Evolutionary conservation across 37 sponge, comb jelly and placozoan genomes (phyloP), one percentile per base, ranked within the genome.

Genomic region (Halisarca cf. caerulea): DNA sequence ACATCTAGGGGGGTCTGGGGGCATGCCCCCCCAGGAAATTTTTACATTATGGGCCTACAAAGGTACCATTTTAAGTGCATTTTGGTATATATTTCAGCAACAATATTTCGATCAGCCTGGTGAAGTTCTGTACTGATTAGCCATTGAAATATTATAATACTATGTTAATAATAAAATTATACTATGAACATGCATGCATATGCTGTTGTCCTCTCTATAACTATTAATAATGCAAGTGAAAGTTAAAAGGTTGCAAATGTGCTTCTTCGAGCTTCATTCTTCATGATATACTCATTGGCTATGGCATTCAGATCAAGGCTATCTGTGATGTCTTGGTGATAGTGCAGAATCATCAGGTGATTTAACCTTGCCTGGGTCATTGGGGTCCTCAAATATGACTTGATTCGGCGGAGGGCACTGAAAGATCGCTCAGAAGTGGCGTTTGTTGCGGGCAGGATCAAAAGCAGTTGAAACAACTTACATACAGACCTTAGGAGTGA

Each of bases 371-470:
- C 71, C 62, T 94, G 94, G 6, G 86, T 58, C 94, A 94, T 94
- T n/a, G 83, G 90, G 81, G 86, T 85, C 64, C 91, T 90, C 51
- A 94, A 61, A 60, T 90, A 87, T 25, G 86, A 72, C 59, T 94
- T 94, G 36, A 90, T 80, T 6, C 88, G 43, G 7, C 88, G 32
- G 21, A 95, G 82, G 44, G 95, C 92, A 91, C 90, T 87, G 61
- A 91, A 91, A n/a, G 91, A 89, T 37, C 89, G 59, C 59, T 94
- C 88, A 44, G 86, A 89, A 33, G 88, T 88, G 35, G 80, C 61
- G 74, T 91, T 94, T 14, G 86, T 90, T n/a, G 91, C 91, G n/a
- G 89, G 94, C 35, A 91, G 33, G n/a, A 90, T 70, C 58, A 90
- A 24, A 37, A 93, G 44, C 58, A 93, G 68, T 58, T 87, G 86